Base-by-base conservation (phyloP, 2,797 vertebrate genomes). In the Naso thynnoides region DNA sequence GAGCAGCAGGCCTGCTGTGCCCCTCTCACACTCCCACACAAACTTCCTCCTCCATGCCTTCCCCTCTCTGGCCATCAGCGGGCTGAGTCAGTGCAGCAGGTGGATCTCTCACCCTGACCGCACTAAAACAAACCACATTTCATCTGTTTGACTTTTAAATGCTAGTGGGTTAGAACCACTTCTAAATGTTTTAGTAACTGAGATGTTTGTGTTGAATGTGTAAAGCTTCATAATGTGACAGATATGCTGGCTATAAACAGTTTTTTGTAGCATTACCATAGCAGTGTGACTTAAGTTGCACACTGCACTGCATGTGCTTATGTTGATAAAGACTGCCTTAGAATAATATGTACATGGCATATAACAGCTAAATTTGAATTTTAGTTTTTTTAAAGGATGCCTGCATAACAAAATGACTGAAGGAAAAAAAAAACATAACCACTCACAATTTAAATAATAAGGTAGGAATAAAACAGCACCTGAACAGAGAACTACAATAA, bases 371-470 rank as follows among this genome's bases (percentile, higher is more conserved):
- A 58, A 61, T 52, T 38, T 65, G 6, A 61, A 53, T 49, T 57
- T 78, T 6, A 50, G 26, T 76, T 60, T 70, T 73, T 71, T 79
- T 65, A 60, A 33, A 74, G 68, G 71, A 66, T 68, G 65, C 47
- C 73, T 79, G 70, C 41, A 57, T 52, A 68, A 63, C n/a, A 73
- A 78, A 71, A 21, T 21, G 15, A 76, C 49, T 62, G 60, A 18
- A 54, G 9, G 18, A 69, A 74, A 73, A 5, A 50, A 33, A 50
- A 64, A 45, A 63, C 27, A 69, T 49, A 4, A 78, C 63, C 61
- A 73, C 62, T 76, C 41, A 52, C 69, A 81, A 79, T 76, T 92
- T 90, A 93, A 93, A 91, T 90, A 88, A 86, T 70, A 85, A 70
- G 49, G 69, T 75, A 80, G 81, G 60, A 87, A 85, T 83, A 83